Base-by-base conservation (phyloP, 2,888 invertebrate genomes). In the Parnassius smintheus region DNA sequence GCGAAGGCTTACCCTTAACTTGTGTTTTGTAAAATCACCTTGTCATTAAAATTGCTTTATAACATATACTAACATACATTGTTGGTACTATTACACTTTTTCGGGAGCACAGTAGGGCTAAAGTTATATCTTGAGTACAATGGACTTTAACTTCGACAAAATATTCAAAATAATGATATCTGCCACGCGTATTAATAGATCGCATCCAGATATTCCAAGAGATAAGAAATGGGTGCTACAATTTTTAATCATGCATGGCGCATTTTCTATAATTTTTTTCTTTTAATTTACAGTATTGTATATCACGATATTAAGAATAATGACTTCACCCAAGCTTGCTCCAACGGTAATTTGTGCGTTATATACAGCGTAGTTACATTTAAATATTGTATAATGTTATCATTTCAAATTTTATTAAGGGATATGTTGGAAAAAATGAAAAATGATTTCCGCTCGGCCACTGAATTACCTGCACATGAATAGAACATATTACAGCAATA, bases 351-450 rank as follows among this genome's bases (percentile, higher is more conserved):
- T 9, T 35, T 73, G 22, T 62, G 68, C 48, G 54, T 72, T 2
- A 45, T 71, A 42, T 70, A 68, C 11, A 18, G 48, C 44, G 66
- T 71, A 0, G 56, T 72, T 7, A 66, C 70, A 8, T 68, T 70
- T 10, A 61, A 68, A 46, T 71, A 71, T 22, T 59, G 62, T 12
- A 59, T 79, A 1, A 61, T 81, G 48, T 8, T 77, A 1, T 64
- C 59, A 44, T 70, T 80, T 58, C 76, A 73, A 51, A 60, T 70
- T 0, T 1, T 54, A 4, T 41, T 82, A 0, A 50, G 57, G 2
- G 64, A 65, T 0, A 50, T 85, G 4, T 76, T 84, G 0, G 62
- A 66, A 1, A 56, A 64, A 3, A 68, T 84, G 2, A 75, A 79
- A n/a, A 60, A 56, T 7, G 83, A 85, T 65, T 85, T 73, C 55